Evolutionary conservation across 2,888 invertebrate genomes (phyloP).

Genomic region (Flexamia atlantica): DNA sequence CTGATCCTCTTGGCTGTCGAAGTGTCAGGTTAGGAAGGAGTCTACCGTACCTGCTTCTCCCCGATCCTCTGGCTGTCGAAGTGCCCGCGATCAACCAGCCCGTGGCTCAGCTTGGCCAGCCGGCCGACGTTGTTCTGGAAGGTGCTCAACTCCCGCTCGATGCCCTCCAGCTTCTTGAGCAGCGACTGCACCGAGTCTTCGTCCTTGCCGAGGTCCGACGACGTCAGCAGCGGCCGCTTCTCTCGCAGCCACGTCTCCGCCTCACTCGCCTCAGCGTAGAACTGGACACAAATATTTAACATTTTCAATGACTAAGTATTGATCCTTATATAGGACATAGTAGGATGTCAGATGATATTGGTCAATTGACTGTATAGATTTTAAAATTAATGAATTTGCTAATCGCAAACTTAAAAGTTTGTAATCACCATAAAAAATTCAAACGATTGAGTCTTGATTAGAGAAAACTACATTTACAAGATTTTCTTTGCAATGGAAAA

Average conservation of each 20-base stretch:
- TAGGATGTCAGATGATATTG: too few species aligned
- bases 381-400: too few species aligned
- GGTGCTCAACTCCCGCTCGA: conserved; percentile 89
- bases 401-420: too few species aligned
- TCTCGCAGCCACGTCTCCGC: conserved; percentile 96
- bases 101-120: conserved; percentile 82
- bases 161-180: conserved; percentile 89
- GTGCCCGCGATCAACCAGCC: conserved; percentile 85
- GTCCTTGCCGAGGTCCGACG: conserved; percentile 92
- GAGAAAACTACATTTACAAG: too few species aligned
- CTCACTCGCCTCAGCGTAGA: conserved; percentile 93
- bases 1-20: too few species aligned
- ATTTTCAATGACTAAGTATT: too few species aligned
- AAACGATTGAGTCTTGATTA: too few species aligned
- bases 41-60: conserved; percentile 81
- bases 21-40: too few species aligned
- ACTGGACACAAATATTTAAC: conserved; percentile 77
- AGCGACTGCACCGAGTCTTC: conserved; percentile 93
- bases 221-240: conserved; percentile 85
- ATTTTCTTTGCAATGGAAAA: too few species aligned
- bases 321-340: too few species aligned
- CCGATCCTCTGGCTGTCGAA: conserved; percentile 88
- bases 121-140: conserved; percentile 86
- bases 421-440: too few species aligned
- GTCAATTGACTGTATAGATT: too few species aligned